Evolutionary conservation across 2,888 invertebrate species (phyloP).

Genomic region (Cantharis nigra): DNA sequence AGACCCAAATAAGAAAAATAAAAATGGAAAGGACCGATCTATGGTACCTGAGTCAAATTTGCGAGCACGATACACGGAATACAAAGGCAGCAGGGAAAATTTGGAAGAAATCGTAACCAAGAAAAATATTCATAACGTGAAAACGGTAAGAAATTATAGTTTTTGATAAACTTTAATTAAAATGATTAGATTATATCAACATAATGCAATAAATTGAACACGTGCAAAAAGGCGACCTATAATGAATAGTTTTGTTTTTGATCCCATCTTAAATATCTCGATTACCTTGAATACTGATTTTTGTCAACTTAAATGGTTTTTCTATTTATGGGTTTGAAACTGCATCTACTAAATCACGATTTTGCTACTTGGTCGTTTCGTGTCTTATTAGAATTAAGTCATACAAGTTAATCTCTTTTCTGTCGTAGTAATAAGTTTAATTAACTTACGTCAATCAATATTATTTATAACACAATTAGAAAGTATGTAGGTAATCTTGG

Average conservation of each 20-base stretch:
- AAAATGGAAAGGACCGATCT: conserved; percentile 57
- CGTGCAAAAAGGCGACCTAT: not conserved
- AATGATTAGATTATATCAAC: not conserved
- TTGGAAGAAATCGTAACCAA: conserved; percentile 45
- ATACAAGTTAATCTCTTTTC: not conserved
- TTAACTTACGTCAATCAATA: not conserved
- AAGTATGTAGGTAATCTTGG: not conserved
- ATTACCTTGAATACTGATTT: not conserved
- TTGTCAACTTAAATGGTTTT: not conserved
- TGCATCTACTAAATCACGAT: not conserved
- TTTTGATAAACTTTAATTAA: not conserved
- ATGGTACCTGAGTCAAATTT: conserved; percentile 63
- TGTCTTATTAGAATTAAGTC: not conserved
- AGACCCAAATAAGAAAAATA: conserved; percentile 68
- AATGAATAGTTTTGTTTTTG: not conserved
- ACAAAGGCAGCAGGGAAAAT: conserved; percentile 60
- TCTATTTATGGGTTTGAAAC: not conserved
- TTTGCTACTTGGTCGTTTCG: not conserved
- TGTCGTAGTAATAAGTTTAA: not conserved
- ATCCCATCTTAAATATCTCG: not conserved
- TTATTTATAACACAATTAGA: not conserved
- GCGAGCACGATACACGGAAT: conserved; percentile 63
- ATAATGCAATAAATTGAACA: not conserved
- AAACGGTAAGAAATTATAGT: conserved; percentile 44
- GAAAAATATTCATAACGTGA: conserved; percentile 55